phyloP scores from a whole-genome alignment of 1,140 invertebrate species.

The Frieseomelitta varia region DNA sequence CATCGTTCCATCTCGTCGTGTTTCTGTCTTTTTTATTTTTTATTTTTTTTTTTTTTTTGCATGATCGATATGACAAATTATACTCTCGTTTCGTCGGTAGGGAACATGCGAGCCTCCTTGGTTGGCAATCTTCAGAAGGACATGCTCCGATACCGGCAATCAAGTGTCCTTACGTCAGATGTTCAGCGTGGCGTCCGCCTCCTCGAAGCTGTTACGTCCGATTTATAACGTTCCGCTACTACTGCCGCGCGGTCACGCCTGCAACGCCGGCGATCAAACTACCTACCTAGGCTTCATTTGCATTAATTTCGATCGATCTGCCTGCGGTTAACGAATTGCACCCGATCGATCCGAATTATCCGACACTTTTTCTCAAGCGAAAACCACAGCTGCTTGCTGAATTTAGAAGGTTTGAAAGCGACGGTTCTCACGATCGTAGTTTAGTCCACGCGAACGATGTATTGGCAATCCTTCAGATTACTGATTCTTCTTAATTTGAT shows the following conservation, averaged over 20 bases:
- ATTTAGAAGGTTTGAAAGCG: neutral
- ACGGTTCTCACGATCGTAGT: no score
- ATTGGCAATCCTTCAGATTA: neutral
- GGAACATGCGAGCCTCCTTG: neutral
- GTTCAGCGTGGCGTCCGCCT: neutral
- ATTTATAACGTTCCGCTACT: conserved; percentile 43
- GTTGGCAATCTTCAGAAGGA: conserved; percentile 15
- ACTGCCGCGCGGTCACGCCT: neutral
- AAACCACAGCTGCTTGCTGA: neutral
- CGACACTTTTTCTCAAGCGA: neutral
- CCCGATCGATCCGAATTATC: conserved; percentile 25
- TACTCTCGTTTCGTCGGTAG: neutral
- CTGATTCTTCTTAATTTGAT: neutral
- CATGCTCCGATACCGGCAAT: conserved; percentile 25
- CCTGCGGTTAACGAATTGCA: conserved; percentile 5
- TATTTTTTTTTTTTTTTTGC: no score
- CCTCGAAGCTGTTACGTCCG: conserved; percentile 35
- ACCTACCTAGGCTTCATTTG: conserved; percentile 28
- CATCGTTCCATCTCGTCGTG: neutral
- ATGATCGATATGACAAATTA: neutral
- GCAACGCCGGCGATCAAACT: conserved; percentile 31
- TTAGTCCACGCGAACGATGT: no score
- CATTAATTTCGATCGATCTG: conserved; percentile 43
- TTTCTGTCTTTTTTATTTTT: no score
- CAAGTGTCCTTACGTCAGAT: conserved; percentile 38